Evolutionary conservation across 2,888 invertebrate genomes (phyloP), one percentile per base, ranked within the genome.

Genomic region (Dynastes hyllus): DNA sequence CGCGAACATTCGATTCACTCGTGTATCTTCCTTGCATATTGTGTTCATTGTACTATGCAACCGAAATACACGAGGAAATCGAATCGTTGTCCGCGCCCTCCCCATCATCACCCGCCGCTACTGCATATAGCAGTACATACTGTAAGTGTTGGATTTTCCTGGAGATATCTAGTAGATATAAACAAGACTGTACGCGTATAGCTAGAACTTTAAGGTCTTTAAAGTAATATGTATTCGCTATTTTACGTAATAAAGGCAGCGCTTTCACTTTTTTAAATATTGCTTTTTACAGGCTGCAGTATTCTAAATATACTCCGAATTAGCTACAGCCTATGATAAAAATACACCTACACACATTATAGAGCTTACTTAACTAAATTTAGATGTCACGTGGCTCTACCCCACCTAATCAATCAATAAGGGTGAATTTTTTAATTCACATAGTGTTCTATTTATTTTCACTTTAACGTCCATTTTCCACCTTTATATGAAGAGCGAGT

Each of bases 371-470:
- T 40, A 40, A 37, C 73, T 75, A 75, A 75, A 61, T 75, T 75
- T 75, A 75, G 61, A 75, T 16, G 6, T 61, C 55, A 63, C n/a
- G 63, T 63, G 63, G 61, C 50, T 61, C 8, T 61, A 73, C 61
- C 61, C 73, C 22, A 29, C 22, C 73, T 40, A 61, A 75, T 75
- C 45, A 61, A 75, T 75, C 61, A 55, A 63, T 63, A 75, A 45
- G 45, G 73, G 63, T 50, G 61, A 61, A 61, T 75, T 75, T 22
- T 61, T 61, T 13, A 40, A 61, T 16, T 2, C 0, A 69, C 13
- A 50, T 16, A 2, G 50, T 45, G 45, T 50, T 11, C 6, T 16
- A 55, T 55, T 32, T 73, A 73, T 73, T 73, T 73, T 61, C 22
- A 73, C 73, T 37, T 73, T 37, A 58, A 40, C 37, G 45, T 61